Evolutionary conservation across 2,888 invertebrate genomes (phyloP).

Genomic region (Trichogramma dendrolimi): DNA sequence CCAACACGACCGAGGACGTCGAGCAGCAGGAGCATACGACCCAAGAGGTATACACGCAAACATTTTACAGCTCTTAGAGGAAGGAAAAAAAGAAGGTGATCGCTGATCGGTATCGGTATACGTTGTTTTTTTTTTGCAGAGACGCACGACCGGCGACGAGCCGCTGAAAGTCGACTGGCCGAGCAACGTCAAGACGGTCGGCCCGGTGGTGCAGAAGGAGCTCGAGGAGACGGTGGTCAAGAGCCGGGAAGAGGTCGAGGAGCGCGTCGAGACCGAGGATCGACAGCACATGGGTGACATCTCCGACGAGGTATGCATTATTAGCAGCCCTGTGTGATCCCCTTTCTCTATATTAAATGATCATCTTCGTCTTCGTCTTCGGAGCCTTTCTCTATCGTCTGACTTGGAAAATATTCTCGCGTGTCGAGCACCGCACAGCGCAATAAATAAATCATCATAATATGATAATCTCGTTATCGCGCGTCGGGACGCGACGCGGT

Average conservation of each 20-base stretch:
- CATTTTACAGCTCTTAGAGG: neutral
- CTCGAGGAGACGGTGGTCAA: slow-evolving; percentile 74
- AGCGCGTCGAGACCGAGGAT: slow-evolving; percentile 79
- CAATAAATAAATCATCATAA: no score
- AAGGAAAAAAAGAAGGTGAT: neutral
- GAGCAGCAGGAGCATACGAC: slow-evolving; percentile 85
- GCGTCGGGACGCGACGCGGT: no score
- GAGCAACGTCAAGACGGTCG: slow-evolving; percentile 49
- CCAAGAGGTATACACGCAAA: slow-evolving; percentile 60
- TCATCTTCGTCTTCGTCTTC: no score
- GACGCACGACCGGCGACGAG: slow-evolving; percentile 55
- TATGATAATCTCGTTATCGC: no score
- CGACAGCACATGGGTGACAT: slow-evolving; percentile 78
- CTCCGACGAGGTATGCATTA: slow-evolving; percentile 69
- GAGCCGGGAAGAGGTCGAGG: slow-evolving; percentile 78
- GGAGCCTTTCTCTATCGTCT: no score
- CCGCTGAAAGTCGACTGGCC: slow-evolving; percentile 45
- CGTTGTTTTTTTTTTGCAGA: slow-evolving; percentile 44
- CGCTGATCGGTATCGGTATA: neutral
- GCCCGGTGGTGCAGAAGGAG: slow-evolving; percentile 73
- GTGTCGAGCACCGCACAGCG: no score
- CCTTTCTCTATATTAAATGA: neutral
- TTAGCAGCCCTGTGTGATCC: neutral
- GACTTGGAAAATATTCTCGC: no score
- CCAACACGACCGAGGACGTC: slow-evolving; percentile 85